Percentiles rank a stretch among this genome's conserved stretches.
These are phyloP conservation scores for Lamprologus speciosus DNA, from an alignment of 2,113 vertebrate genomes.

Conservation along the genomic window DNA sequence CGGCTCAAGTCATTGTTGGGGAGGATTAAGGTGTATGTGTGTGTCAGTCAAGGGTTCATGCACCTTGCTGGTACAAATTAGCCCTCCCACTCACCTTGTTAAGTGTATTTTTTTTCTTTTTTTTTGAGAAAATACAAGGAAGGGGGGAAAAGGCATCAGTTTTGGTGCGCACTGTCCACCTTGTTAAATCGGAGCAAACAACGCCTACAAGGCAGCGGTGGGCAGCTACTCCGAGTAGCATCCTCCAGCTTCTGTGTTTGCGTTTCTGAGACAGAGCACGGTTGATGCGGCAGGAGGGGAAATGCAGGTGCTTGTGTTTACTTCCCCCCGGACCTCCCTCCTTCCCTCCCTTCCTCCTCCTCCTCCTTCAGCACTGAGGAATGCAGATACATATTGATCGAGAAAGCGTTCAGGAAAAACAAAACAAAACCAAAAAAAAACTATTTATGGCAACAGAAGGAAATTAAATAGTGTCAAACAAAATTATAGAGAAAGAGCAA, in stretches of 20 bases:
- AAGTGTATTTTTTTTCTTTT: background rate
- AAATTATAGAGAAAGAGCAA: conserved; percentile 28
- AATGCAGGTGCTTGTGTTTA: conserved; percentile 57
- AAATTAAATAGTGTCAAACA: conserved; percentile 55
- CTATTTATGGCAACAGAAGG: conserved; percentile 6
- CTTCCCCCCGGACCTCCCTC: conserved; percentile 39
- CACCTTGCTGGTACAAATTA: background rate
- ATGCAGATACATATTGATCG: conserved; percentile 58
- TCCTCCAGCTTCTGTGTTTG: conserved; percentile 7
- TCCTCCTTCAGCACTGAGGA: conserved; percentile 5
- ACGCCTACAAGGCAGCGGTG: background rate
- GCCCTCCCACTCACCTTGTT: conserved; percentile 2
- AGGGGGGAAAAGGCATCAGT: fast-evolving
- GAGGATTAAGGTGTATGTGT: background rate
- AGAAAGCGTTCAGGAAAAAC: background rate
- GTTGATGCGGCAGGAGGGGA: conserved; percentile 32
- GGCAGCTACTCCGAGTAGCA: background rate
- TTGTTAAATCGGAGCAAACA: conserved; percentile 25
- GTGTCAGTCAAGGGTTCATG: background rate
- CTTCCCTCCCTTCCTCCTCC: background rate
- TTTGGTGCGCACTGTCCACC: background rate
- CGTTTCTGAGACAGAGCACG: conserved; percentile 11
- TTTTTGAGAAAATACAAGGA: background rate
- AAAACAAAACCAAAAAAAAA: background rate
- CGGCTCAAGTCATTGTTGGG: background rate